Evolutionary conservation across 2,888 invertebrate species (phyloP).

Genomic region (Taenaris catops): DNA sequence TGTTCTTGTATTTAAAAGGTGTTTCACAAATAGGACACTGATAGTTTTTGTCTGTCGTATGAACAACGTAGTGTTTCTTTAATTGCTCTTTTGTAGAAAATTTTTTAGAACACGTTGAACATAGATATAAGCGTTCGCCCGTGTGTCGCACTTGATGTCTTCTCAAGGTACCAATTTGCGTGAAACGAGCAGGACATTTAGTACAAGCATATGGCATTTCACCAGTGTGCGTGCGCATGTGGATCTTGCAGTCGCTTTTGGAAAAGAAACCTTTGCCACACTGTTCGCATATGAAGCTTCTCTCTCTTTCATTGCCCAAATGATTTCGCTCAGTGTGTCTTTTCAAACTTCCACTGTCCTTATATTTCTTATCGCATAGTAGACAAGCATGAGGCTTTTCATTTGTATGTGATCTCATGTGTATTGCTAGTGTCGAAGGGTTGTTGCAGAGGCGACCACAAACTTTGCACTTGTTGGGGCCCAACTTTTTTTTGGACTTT

Average conservation of each 20-base stretch:
- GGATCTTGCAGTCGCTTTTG: slow-evolving; percentile 47
- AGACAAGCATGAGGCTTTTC: slow-evolving; percentile 45
- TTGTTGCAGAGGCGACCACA: slow-evolving; percentile 43
- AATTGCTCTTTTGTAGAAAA: slow-evolving; percentile 56
- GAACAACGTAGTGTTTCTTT: slow-evolving; percentile 45
- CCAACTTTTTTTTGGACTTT: not conserved
- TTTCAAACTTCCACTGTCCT: slow-evolving; percentile 45
- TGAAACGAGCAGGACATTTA: slow-evolving; percentile 45
- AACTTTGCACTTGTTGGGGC: slow-evolving; percentile 33
- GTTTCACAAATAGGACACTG: slow-evolving; percentile 58
- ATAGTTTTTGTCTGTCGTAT: slow-evolving; percentile 48
- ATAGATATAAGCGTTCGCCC: slow-evolving; percentile 43
- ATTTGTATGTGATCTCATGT: slow-evolving; percentile 51
- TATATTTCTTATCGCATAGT: slow-evolving; percentile 52
- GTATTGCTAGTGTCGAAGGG: slow-evolving; percentile 40
- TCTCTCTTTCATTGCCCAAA: slow-evolving; percentile 32
- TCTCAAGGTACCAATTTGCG: slow-evolving; percentile 46
- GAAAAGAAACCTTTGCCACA: slow-evolving; percentile 61
- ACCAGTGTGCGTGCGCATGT: slow-evolving; percentile 58
- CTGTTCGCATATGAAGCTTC: slow-evolving; percentile 53
- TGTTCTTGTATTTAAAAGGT: slow-evolving; percentile 68
- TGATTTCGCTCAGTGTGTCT: slow-evolving; percentile 50
- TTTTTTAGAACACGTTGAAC: slow-evolving; percentile 47
- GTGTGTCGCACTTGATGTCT: slow-evolving; percentile 51
- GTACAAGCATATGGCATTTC: slow-evolving; percentile 60